Evolutionary conservation across 2,797 vertebrate genomes (phyloP).

Genomic region (Pterois miles): DNA sequence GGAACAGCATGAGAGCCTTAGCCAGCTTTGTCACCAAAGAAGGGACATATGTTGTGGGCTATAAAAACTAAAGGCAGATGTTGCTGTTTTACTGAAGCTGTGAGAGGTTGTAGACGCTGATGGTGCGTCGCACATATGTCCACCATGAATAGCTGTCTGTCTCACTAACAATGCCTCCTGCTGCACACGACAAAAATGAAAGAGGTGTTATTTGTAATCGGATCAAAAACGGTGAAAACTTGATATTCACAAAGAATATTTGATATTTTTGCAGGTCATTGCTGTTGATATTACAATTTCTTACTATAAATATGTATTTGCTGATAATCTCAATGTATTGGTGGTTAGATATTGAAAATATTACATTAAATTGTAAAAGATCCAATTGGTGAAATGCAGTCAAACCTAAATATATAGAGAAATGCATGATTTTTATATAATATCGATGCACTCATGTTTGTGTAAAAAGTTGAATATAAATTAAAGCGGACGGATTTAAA

Average conservation of each 20-base stretch:
- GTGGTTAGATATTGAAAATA: not conserved
- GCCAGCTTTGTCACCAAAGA: conserved; percentile 82
- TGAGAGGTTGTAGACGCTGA: conserved; percentile 74
- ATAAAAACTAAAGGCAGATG: conserved; percentile 88
- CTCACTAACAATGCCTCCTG: conserved; percentile 57
- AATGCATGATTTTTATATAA: not conserved
- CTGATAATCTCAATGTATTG: not conserved
- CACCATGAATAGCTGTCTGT: conserved; percentile 74
- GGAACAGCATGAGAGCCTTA: conserved; percentile 79
- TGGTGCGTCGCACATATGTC: conserved; percentile 78
- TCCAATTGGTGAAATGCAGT: accelerated
- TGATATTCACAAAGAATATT: not conserved
- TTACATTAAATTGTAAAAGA: not conserved
- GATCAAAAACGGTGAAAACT: conserved; percentile 14
- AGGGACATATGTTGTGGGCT: conserved; percentile 79
- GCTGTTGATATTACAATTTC: not conserved
- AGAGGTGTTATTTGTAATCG: conserved; percentile 36
- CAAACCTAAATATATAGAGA: not conserved
- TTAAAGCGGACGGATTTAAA: conserved; percentile 50
- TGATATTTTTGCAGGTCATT: not conserved
- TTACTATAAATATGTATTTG: not conserved
- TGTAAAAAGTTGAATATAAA: conserved; percentile 31
- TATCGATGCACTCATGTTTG: not conserved
- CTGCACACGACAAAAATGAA: conserved; percentile 30
- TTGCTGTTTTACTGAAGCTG: conserved; percentile 81